Percentiles rank a stretch among this genome's conserved stretches.
These are phyloP conservation scores for Aspidiotus destructor DNA, from an alignment of 2,888 invertebrate genomes.

Conservation along the genomic window DNA sequence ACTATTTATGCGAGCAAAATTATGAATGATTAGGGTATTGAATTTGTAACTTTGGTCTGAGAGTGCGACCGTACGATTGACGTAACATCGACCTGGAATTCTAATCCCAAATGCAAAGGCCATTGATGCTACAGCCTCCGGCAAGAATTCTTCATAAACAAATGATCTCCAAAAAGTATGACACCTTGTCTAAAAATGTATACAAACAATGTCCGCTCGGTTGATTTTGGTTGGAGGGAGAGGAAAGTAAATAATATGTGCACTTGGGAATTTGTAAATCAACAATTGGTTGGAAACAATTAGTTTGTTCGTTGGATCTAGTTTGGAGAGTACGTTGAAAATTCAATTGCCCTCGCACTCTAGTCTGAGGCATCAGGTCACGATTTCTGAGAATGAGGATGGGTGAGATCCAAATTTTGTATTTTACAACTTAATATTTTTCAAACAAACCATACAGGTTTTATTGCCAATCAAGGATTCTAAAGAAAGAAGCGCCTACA, in stretches of 20 bases:
- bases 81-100: too few relatives aligned
- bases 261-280: slow-evolving; percentile 47
- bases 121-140: too few relatives aligned
- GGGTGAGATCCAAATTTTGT: too few relatives aligned
- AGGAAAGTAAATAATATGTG: slow-evolving; percentile 35
- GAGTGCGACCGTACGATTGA: neutral
- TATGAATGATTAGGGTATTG: slow-evolving; percentile 42
- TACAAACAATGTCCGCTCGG: slow-evolving; percentile 40
- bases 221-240: too few relatives aligned
- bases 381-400: too few relatives aligned
- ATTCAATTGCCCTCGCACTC: too few relatives aligned
- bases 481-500: slow-evolving; percentile 76
- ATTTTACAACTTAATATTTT: neutral
- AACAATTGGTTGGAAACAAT: slow-evolving; percentile 63
- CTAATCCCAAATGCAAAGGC: neutral
- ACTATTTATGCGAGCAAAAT: too few relatives aligned
- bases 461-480: slow-evolving; percentile 54
- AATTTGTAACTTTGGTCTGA: neutral
- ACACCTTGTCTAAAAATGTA: too few relatives aligned
- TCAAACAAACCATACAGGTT: slow-evolving; percentile 18
- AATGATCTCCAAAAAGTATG: too few relatives aligned
- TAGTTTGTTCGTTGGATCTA: neutral
- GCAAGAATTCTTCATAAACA: too few relatives aligned
- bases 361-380: too few relatives aligned
- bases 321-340: slow-evolving; percentile 85